Evolutionary conservation across 2,797 vertebrate genomes (phyloP).

Genomic region (Sphenodon punctatus): DNA sequence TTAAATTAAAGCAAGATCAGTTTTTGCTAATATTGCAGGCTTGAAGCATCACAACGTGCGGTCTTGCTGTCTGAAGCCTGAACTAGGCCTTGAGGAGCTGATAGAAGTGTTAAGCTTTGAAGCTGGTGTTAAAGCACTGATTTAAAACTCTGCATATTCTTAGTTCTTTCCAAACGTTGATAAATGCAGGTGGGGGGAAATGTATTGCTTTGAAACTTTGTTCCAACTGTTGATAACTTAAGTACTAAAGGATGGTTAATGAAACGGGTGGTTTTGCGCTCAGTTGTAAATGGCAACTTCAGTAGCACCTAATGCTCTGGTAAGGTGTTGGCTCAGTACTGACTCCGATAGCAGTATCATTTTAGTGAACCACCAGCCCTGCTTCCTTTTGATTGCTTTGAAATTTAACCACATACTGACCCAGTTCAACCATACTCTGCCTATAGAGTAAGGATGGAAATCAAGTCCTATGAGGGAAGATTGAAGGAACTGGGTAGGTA

Average conservation of each 20-base stretch:
- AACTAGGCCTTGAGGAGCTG: slow-evolving; percentile 14
- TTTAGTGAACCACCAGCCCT: too few relatives aligned
- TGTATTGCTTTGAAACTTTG: background rate
- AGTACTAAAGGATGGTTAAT: background rate
- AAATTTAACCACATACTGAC: background rate
- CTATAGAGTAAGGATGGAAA: too few relatives aligned
- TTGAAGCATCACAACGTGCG: background rate
- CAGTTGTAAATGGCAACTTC: background rate
- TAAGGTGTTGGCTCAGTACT: background rate
- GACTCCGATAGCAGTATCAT: background rate
- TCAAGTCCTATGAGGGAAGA: too few relatives aligned
- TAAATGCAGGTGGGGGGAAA: too few relatives aligned
- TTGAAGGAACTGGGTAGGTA: too few relatives aligned
- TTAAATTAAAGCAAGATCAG: background rate
- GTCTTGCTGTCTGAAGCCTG: slow-evolving; percentile 22
- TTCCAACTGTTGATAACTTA: too few relatives aligned
- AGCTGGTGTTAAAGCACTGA: background rate
- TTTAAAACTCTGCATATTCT: background rate
- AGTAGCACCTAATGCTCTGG: background rate
- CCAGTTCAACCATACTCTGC: too few relatives aligned
- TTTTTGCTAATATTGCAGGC: background rate
- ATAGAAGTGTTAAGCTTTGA: slow-evolving; percentile 19
- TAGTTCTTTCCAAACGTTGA: too few relatives aligned
- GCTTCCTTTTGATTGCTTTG: background rate
- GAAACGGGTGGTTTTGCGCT: background rate